Percentiles rank a stretch among this genome's conserved stretches.
phyloP scores from a whole-genome alignment of 2,113 vertebrate species.

The Hyla sarda region DNA sequence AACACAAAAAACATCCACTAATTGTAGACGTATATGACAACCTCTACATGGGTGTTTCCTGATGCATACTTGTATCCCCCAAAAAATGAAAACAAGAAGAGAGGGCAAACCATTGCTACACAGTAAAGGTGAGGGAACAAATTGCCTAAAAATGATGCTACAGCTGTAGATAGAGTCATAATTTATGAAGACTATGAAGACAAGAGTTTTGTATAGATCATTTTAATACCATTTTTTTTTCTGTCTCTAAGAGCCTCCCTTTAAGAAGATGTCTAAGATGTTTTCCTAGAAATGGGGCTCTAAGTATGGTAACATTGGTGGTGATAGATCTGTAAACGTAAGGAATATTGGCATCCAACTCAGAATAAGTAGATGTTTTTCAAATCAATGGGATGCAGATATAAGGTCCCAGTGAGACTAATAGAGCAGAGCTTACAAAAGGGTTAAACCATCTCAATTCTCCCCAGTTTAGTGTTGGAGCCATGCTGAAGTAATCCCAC shows the following conservation, averaged over 20 bases:
- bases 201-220: too few species aligned
- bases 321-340: background rate
- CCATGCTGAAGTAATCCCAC: background rate
- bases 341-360: slow-evolving; percentile 19
- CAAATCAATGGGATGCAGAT: slow-evolving; percentile 17
- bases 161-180: background rate
- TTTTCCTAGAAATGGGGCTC: background rate
- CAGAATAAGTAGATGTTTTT: slow-evolving; percentile 32
- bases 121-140: too few species aligned
- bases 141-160: too few species aligned
- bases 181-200: background rate
- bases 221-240: background rate
- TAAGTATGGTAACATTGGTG: background rate
- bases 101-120: too few species aligned
- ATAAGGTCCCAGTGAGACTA: slow-evolving; percentile 11
- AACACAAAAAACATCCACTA: too few species aligned
- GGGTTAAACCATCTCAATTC: background rate
- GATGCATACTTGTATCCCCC: too few species aligned
- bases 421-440: slow-evolving; percentile 23
- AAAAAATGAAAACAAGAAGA: too few species aligned
- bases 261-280: background rate
- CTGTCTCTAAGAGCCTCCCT: background rate
- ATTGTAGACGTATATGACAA: too few species aligned
- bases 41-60: too few species aligned
- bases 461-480: background rate